Percentiles rank a stretch among this genome's conserved stretches.
Evolutionary conservation across 2,797 vertebrate species (phyloP).

Genomic region (Capromys pilorides): DNA sequence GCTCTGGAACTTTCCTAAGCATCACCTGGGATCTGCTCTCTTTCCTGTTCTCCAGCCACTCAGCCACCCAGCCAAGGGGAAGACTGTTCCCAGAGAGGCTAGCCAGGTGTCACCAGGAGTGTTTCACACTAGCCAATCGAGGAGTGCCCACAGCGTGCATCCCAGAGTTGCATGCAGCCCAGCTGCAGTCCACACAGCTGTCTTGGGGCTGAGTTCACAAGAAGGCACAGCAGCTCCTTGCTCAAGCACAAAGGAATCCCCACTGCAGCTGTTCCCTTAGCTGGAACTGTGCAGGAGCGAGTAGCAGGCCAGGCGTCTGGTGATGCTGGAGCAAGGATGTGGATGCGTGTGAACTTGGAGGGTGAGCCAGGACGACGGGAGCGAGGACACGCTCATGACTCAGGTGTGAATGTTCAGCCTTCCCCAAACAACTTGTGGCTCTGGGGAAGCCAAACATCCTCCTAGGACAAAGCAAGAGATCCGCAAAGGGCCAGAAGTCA

Average conservation of each 20-base stretch:
- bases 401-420: conserved; percentile 1
- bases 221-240: not conserved
- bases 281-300: not conserved
- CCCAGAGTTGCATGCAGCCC: conserved; percentile 60
- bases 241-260: not conserved
- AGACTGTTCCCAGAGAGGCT: not conserved
- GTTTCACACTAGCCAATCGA: not conserved
- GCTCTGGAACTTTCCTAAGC: conserved; percentile 10
- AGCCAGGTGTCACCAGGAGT: conserved; percentile 11
- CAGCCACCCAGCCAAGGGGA: not conserved
- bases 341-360: not conserved
- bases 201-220: not conserved
- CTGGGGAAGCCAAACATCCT: conserved; percentile 58
- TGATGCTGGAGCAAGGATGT: not conserved
- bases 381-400: not conserved
- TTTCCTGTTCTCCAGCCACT: conserved; percentile 6
- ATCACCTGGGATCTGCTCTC: conserved; percentile 34
- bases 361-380: conserved; percentile 4
- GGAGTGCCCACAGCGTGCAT: not conserved
- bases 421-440: conserved; percentile 35
- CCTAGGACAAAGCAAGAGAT: not conserved
- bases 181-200: conserved; percentile 1
- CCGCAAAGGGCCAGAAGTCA: not conserved
- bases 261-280: not conserved
- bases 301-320: not conserved